Conservation (phyloP, 2,113 vertebrate genomes). For the Telmatochromis sp. region DNA sequence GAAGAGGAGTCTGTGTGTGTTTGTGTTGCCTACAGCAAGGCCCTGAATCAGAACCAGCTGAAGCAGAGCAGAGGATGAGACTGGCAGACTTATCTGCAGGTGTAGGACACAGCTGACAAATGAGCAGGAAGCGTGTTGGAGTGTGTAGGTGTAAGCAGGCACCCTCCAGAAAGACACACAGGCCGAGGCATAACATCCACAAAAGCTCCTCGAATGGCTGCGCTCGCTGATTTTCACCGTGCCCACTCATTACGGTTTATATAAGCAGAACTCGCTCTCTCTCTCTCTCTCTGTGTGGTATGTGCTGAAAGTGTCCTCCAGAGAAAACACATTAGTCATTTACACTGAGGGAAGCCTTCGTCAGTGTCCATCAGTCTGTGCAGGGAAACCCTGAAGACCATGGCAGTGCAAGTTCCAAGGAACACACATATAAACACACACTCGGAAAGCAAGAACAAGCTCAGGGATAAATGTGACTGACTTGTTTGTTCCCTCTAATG, state of each 20-base stretch:
- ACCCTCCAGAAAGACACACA: slow-evolving; percentile 17
- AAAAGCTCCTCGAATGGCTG: slow-evolving; percentile 45
- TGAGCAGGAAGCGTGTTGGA: slow-evolving; percentile 40
- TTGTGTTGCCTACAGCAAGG: not conserved
- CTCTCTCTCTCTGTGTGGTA: not conserved
- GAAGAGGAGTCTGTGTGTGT: not conserved
- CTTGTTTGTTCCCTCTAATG: slow-evolving; percentile 1
- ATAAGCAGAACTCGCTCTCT: slow-evolving; percentile 17
- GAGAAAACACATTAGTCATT: slow-evolving; percentile 45
- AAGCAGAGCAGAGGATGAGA: not conserved
- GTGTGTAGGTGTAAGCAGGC: slow-evolving; percentile 39
- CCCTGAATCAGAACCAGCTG: not conserved
- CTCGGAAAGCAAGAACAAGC: not conserved
- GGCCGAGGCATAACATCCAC: slow-evolving; percentile 40
- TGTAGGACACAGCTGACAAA: slow-evolving; percentile 37
- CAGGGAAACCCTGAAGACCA: slow-evolving; percentile 16
- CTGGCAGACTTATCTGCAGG: slow-evolving; percentile 6
- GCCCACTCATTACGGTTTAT: slow-evolving; percentile 57
- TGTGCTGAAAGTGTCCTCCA: not conserved
- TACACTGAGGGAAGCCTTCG: slow-evolving; percentile 29
- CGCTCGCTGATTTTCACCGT: slow-evolving; percentile 11
- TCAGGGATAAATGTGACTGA: not conserved
- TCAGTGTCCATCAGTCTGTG: slow-evolving; percentile 30
- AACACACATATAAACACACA: slow-evolving; percentile 1
- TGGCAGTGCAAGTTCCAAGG: slow-evolving; percentile 1